Evolutionary conservation across 1,140 invertebrate species (phyloP), one percentile per base, ranked within the genome.

Genomic region (Bathynomus jamesi): DNA sequence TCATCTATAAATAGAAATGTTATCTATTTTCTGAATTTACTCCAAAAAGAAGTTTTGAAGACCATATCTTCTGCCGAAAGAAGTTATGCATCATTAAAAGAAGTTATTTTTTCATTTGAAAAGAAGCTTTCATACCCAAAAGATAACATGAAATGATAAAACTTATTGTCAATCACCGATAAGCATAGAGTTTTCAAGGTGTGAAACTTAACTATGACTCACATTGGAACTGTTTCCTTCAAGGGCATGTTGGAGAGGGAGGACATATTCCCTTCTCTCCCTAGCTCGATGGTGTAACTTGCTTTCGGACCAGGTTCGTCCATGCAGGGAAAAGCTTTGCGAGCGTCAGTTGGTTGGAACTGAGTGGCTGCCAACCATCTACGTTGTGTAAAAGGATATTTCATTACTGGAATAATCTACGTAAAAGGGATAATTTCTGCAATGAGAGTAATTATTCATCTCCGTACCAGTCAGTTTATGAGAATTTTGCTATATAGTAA

Each of bases 291-390:
- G 27, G 83, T 83, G 79, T 94, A 98, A 8, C 85, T 90, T 0
- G 95, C 91, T 81, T 98, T 98, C 79, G 93, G 87, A 4, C 84
- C 85, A 0, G 96, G 96, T 79, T 98, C 96, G 80, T 98, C 96
- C 80, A 98, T 96, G 82, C 95, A 98, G 0, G 95, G 95, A 81
- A 98, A 97, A 0, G 91, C 94, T 65, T 89, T 85, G 69, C 95
- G 86, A 0, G 95, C 95, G 72, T 91, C 87, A 0, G 88, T 91
- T 0, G 93, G 85, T 80, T 97, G 90, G 78, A 98, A 95, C 79
- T 97, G 94, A 24, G 77, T 78, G 4, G 70, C 67, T 3, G 77
- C 76, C 5, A 77, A 29, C 68, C 61, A 69, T 5, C 71, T 72
- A n/a, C n/a, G n/a, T n/a, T n/a, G 69, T 1, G 21, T 13, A 4